Evolutionary conservation across 2,113 vertebrate genomes (phyloP).

Genomic region (Petromus typicus): DNA sequence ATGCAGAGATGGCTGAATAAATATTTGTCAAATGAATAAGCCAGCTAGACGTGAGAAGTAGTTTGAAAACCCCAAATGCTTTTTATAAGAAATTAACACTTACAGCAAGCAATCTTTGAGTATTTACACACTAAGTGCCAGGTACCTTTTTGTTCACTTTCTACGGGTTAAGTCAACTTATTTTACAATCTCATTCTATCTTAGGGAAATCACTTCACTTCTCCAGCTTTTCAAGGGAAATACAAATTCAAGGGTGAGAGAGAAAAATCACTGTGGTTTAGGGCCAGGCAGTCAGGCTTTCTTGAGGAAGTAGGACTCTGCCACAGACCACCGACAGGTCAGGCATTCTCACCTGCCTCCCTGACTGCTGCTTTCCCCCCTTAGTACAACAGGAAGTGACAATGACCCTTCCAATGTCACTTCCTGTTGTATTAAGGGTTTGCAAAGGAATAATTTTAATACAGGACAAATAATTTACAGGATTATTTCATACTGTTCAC

Average conservation of each 20-base stretch:
- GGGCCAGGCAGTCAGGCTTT: neutral
- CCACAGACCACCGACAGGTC: neutral
- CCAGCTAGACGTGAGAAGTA: neutral
- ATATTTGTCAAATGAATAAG: neutral
- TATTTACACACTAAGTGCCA: neutral
- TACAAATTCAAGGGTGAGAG: conserved; percentile 10
- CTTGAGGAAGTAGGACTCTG: neutral
- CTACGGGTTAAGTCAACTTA: neutral
- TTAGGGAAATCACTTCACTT: conserved; percentile 18
- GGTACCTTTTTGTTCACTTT: neutral
- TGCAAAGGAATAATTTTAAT: too few species aligned
- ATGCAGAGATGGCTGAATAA: neutral
- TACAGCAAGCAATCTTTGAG: neutral
- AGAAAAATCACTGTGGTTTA: neutral
- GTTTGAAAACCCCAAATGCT: neutral
- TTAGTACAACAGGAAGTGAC: too few species aligned
- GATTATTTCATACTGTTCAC: too few species aligned
- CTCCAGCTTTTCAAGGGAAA: neutral
- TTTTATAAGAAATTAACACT: neutral
- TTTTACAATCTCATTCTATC: neutral
- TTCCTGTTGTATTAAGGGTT: too few species aligned
- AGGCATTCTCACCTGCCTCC: neutral
- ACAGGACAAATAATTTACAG: too few species aligned
- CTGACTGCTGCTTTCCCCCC: neutral
- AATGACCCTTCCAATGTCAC: neutral